phyloP scores from a whole-genome alignment of 2,113 vertebrate species.

The Trematocara marginatum region DNA sequence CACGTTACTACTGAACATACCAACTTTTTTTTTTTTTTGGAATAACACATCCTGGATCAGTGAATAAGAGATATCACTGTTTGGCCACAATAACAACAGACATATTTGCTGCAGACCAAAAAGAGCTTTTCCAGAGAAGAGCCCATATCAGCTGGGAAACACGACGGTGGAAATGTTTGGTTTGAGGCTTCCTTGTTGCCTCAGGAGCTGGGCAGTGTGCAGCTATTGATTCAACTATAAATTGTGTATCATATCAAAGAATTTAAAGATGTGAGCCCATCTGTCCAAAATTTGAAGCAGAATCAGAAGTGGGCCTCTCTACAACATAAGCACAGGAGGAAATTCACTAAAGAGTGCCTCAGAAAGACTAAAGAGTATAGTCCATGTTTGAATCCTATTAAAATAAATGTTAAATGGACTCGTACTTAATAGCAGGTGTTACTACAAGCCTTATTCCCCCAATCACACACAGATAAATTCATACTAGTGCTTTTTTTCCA shows the following conservation, averaged over 20 bases:
- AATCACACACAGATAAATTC: neutral
- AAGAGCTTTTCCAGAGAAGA: neutral
- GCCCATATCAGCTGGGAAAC: neutral
- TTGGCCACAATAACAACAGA: neutral
- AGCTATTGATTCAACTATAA: neutral
- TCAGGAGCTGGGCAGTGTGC: neutral
- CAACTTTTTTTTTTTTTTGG: neutral
- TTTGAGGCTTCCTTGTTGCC: neutral
- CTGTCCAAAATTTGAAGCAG: neutral
- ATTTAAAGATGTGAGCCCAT: neutral
- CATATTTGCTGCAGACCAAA: neutral
- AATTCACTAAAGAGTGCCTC: neutral
- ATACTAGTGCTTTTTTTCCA: neutral
- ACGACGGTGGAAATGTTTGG: neutral
- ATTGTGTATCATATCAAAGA: neutral
- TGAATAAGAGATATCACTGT: neutral
- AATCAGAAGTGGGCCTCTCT: neutral
- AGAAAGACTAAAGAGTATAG: neutral
- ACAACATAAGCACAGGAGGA: neutral
- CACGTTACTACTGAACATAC: neutral
- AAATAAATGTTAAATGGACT: neutral
- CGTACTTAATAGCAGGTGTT: neutral
- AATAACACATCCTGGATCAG: neutral
- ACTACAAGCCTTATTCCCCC: neutral
- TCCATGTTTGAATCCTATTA: neutral